Conservation (phyloP, 1,140 invertebrate genomes). For the Zaprionus ornatus region DNA sequence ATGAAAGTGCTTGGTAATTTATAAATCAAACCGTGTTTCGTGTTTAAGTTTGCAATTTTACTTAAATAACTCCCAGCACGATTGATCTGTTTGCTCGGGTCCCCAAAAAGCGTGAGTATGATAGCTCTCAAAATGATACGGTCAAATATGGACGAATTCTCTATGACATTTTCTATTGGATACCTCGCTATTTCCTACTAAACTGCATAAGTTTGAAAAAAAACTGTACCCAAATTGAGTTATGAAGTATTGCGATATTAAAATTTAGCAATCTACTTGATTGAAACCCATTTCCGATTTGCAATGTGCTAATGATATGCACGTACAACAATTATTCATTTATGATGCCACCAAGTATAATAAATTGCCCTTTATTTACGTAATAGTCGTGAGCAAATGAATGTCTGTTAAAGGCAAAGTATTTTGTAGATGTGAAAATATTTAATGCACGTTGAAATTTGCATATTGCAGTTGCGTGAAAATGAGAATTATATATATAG, state of each 20-base stretch:
- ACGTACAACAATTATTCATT: slow-evolving; percentile 62
- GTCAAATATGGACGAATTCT: neutral
- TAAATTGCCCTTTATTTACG: slow-evolving; percentile 44
- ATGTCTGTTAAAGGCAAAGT: slow-evolving; percentile 26
- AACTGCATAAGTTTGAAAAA: too few relatives aligned
- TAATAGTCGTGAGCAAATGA: slow-evolving; percentile 43
- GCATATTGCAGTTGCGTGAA: slow-evolving; percentile 3
- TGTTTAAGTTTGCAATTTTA: slow-evolving; percentile 40
- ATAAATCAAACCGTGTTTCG: slow-evolving; percentile 40
- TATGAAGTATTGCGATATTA: neutral
- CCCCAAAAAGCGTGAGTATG: neutral
- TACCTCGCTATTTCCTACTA: neutral
- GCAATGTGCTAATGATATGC: slow-evolving; percentile 52
- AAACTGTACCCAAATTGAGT: too few relatives aligned
- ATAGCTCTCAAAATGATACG: neutral
- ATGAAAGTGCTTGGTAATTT: slow-evolving; percentile 47
- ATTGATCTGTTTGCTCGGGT: neutral
- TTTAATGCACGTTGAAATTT: neutral
- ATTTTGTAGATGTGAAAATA: slow-evolving; percentile 17
- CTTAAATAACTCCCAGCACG: slow-evolving; percentile 29
- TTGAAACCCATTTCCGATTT: slow-evolving; percentile 12
- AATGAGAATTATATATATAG: neutral
- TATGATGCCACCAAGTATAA: slow-evolving; percentile 18
- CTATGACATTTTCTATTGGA: neutral
- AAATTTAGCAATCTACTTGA: neutral